Base-by-base conservation (phyloP, 92 coral and sea anemone species). In the Epizoanthus fatuus region DNA sequence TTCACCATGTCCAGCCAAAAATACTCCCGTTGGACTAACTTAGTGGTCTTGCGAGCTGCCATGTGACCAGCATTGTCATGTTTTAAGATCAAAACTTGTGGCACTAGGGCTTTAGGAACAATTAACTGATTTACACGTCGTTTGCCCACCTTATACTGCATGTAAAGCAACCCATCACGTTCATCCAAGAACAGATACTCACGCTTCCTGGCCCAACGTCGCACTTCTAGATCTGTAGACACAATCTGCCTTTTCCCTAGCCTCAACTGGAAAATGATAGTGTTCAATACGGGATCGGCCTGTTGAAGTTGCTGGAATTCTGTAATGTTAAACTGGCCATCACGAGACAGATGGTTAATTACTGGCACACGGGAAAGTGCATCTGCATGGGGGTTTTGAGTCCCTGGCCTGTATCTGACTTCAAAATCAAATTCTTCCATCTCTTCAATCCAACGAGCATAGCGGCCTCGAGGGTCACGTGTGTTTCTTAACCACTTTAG, bases 391-490 rank as follows among this genome's bases (percentile, higher is more conserved):
- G 87, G 82, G 81, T 90, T 86, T 58, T 83, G 79, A 45, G 55
- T 72, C 25, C 91, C 86, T 10, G 89, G 75, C 62, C 86, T 22
- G 78, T 78, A 64, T n/a, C 29, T 20, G 45, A 69, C 60, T 15
- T 53, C 66, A 64, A 88, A 68, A 53, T 80, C 83, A 74, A 86
- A 90, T 79, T 90, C 90, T 49, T 90, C 84, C 0, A 71, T 1
- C 81, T 80, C 81, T 85, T 90, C 84, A 37, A 78, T 79, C 86
- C 78, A 85, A 47, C 87, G 83, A 35, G 87, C 87, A 73, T 90
- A 86, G 53, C 66, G 85, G 49, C 93, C 88, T 35, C 84, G 88
- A 81, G 88, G 90, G 19, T 90, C 93, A 45, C 72, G 88, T 5
- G 93, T 81, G 72, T 70, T 86, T 39, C 55, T 67, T 16, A 70